Percentiles rank a stretch among this genome's conserved stretches.
These are phyloP conservation scores for Ctenodactylus gundi DNA, from an alignment of 2,113 vertebrate genomes.

Conservation along the genomic window DNA sequence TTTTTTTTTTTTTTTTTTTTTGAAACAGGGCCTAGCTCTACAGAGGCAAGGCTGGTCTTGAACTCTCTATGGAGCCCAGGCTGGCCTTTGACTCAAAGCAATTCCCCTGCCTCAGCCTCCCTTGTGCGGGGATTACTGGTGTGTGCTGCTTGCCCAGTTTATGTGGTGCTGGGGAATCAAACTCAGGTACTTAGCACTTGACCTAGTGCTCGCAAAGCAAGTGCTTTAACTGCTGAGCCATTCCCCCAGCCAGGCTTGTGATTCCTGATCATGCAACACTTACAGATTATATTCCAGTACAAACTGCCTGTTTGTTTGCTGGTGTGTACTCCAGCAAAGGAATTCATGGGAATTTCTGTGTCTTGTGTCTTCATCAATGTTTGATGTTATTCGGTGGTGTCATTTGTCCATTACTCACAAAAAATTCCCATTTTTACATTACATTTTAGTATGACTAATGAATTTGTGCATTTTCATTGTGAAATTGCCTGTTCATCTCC, in stretches of 20 bases:
- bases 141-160: too few species aligned
- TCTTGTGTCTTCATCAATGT: neutral
- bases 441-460: neutral
- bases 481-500: neutral
- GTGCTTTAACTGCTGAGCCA: too few species aligned
- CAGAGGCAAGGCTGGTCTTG: neutral
- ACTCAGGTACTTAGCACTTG: too few species aligned
- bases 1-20: too few species aligned
- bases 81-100: too few species aligned
- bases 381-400: neutral
- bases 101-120: too few species aligned
- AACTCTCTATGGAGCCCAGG: neutral
- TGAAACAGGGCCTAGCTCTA: neutral
- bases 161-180: too few species aligned
- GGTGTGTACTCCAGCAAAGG: neutral
- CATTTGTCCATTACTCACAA: neutral
- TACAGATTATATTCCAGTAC: neutral
- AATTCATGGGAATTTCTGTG: neutral
- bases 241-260: neutral
- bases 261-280: neutral
- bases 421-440: slow-evolving; percentile 30
- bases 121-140: too few species aligned
- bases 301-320: neutral
- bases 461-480: slow-evolving; percentile 14
- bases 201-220: too few species aligned